These are phyloP conservation scores for Falco punctatus DNA, from an alignment of 2,113 vertebrate genomes.

Conservation along the genomic window DNA sequence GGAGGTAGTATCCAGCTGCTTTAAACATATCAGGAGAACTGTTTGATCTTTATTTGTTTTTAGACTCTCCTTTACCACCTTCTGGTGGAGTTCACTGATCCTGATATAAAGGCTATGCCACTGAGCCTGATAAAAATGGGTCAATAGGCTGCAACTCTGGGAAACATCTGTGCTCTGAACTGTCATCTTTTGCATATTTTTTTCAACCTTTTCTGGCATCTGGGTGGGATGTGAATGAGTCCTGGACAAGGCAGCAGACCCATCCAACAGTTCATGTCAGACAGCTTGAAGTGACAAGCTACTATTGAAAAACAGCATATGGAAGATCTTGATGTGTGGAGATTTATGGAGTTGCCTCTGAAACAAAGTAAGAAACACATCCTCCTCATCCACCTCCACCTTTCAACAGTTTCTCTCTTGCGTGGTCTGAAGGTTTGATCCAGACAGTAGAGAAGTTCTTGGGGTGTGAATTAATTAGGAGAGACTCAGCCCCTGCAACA, in stretches of 20 bases:
- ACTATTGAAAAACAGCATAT: slow-evolving; percentile 7
- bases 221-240: neutral
- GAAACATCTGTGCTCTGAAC: neutral
- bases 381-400: neutral
- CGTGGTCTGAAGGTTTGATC: neutral
- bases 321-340: slow-evolving; percentile 6
- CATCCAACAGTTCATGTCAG: neutral
- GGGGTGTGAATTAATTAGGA: neutral
- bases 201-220: neutral
- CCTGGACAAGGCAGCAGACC: neutral
- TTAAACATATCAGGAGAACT: neutral
- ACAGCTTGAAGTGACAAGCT: slow-evolving; percentile 1
- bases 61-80: neutral
- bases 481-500: neutral
- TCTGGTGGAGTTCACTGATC: neutral
- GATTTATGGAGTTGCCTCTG: neutral
- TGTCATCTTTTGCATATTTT: neutral
- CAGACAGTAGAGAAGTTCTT: neutral
- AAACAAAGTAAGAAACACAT: slow-evolving; percentile 12
- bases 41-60: neutral
- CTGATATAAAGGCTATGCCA: neutral
- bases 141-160: neutral
- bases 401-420: slow-evolving; percentile 6
- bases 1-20: neutral
- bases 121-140: neutral